phyloP scores from a whole-genome alignment of 2,113 vertebrate genomes.

The Centropus bengalensis region DNA sequence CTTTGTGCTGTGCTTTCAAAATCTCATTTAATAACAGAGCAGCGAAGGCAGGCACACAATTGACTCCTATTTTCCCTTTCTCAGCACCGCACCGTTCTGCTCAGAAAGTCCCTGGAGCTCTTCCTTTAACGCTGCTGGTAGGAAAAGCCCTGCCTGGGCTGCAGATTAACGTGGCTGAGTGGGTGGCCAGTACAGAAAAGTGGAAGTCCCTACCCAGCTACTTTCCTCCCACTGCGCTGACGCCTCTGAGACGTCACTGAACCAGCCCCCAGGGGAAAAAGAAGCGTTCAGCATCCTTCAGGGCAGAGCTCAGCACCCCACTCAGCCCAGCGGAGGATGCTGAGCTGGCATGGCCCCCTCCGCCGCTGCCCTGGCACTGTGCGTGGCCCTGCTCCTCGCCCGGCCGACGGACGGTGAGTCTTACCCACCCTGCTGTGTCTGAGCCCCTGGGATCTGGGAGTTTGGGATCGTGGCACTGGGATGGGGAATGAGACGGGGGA shows the following conservation, averaged over 20 bases:
- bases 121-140: background rate
- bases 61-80: background rate
- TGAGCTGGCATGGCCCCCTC: background rate
- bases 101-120: background rate
- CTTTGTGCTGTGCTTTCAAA: background rate
- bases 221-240: background rate
- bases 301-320: background rate
- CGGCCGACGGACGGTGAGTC: background rate
- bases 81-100: rapidly evolving
- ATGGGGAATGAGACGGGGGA: rapidly evolving
- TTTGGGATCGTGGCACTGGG: rapidly evolving
- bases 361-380: background rate
- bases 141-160: constrained; percentile 14
- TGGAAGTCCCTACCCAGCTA: background rate
- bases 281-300: rapidly evolving
- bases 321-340: background rate
- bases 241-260: constrained; percentile 57
- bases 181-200: constrained; percentile 20
- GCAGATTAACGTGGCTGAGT: background rate
- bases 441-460: rapidly evolving
- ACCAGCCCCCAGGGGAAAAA: constrained; percentile 57
- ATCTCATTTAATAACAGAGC: rapidly evolving
- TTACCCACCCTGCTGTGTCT: rapidly evolving
- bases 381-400: background rate
- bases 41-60: rapidly evolving